Conservation (phyloP, 1,140 invertebrate genomes). For the Magallana angulata region DNA sequence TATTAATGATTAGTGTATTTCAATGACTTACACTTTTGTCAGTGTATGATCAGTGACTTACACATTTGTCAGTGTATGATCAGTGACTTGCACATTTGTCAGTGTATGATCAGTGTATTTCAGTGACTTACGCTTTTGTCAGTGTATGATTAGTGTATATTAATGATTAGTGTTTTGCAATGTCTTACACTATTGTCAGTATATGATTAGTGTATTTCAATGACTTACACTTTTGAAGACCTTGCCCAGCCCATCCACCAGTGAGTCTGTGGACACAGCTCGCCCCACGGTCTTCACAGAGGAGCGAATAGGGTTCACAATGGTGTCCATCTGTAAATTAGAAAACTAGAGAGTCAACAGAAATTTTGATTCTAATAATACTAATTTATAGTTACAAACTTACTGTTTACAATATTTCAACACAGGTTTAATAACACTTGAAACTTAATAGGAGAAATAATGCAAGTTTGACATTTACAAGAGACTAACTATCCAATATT, state of each 20-base stretch:
- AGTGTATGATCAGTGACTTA: too few species aligned
- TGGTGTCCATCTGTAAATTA: slow-evolving; percentile 75
- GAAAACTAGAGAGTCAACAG: not conserved
- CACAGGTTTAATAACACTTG: not conserved
- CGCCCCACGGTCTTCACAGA: slow-evolving; percentile 88
- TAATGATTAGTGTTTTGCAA: too few species aligned
- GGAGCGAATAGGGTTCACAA: slow-evolving; percentile 89
- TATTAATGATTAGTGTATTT: too few species aligned
- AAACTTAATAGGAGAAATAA: too few species aligned
- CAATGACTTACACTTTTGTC: too few species aligned
- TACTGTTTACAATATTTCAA: not conserved
- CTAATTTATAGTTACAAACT: not conserved
- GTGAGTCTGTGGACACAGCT: slow-evolving; percentile 87
- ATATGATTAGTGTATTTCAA: not conserved
- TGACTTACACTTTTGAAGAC: slow-evolving; percentile 68
- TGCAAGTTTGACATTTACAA: too few species aligned
- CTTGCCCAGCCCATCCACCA: slow-evolving; percentile 88
- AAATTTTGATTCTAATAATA: not conserved
- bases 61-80: too few species aligned
- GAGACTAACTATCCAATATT: too few species aligned
- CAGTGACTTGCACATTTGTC: too few species aligned
- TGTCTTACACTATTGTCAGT: not conserved
- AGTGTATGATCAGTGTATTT: too few species aligned
- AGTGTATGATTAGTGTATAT: not conserved
- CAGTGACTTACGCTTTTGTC: too few species aligned